Evolutionary conservation across 2,888 invertebrate genomes (phyloP).

Genomic region (Cheiracanthium punctorium): DNA sequence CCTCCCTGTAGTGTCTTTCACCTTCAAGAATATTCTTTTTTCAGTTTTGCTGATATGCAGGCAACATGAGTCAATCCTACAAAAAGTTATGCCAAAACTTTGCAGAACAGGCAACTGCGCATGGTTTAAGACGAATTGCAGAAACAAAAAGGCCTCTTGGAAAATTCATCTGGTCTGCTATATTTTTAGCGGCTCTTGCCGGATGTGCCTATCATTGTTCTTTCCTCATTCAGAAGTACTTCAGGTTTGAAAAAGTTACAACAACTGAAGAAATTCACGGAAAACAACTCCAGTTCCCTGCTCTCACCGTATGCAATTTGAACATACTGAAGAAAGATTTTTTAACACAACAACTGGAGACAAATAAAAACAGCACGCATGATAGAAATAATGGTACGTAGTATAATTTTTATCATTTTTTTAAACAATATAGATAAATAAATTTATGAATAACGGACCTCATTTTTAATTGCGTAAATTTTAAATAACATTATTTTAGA

Average conservation of each 20-base stretch:
- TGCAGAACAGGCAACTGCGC: conserved; percentile 55
- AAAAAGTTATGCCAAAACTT: conserved; percentile 37
- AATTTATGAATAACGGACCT: too few relatives aligned
- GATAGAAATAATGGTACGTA: conserved; percentile 36
- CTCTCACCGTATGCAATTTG: conserved; percentile 66
- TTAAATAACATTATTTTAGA: too few relatives aligned
- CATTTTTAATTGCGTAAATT: too few relatives aligned
- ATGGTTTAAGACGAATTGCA: conserved; percentile 58
- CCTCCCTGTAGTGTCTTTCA: too few relatives aligned
- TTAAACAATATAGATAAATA: too few relatives aligned
- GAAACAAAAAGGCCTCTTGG: conserved; percentile 38
- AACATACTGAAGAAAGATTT: conserved; percentile 61
- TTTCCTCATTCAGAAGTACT: conserved; percentile 67
- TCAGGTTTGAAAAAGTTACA: conserved; percentile 66
- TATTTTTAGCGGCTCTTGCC: conserved; percentile 59
- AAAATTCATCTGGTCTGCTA: conserved; percentile 55
- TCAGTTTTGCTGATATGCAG: too few relatives aligned
- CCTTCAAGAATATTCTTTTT: too few relatives aligned
- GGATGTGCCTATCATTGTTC: conserved; percentile 66
- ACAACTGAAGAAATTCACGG: conserved; percentile 69
- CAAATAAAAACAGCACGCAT: conserved; percentile 26
- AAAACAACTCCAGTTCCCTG: conserved; percentile 58
- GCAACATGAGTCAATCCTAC: too few relatives aligned
- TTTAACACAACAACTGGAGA: conserved; percentile 46
- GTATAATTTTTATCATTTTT: too few relatives aligned